Evolutionary conservation across 2,888 invertebrate species (phyloP).

Genomic region (Trissolcus japonicus): DNA sequence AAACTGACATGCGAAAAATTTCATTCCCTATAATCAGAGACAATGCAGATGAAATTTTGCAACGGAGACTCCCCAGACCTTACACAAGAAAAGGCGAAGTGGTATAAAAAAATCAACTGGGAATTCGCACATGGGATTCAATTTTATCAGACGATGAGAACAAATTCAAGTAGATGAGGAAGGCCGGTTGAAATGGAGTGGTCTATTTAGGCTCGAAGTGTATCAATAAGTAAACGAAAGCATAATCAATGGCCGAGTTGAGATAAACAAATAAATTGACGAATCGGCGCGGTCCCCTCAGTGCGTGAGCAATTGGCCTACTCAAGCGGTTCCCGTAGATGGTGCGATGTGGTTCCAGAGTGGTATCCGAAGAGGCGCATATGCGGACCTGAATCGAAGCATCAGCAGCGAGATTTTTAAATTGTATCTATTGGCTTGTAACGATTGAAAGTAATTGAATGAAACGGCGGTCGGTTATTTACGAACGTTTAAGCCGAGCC

Average conservation of each 20-base stretch:
- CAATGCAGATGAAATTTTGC: too few species aligned
- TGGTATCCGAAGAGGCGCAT: conserved; percentile 35
- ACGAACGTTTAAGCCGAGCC: conserved; percentile 76
- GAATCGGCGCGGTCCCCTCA: conserved; percentile 23
- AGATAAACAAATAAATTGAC: conserved; percentile 50
- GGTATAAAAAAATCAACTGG: too few species aligned
- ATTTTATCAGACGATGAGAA: too few species aligned
- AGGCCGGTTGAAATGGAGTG: too few species aligned
- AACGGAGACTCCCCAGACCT: too few species aligned
- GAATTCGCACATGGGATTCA: too few species aligned
- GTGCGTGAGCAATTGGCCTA: conserved; percentile 25
- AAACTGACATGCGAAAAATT: too few species aligned
- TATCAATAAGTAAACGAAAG: not conserved
- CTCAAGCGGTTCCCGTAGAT: conserved; percentile 20
- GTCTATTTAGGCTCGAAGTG: too few species aligned
- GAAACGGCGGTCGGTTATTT: conserved; percentile 76
- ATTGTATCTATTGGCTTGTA: conserved; percentile 76
- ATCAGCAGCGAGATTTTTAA: conserved; percentile 69
- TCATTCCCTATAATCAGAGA: too few species aligned
- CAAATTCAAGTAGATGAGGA: too few species aligned
- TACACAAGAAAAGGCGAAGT: too few species aligned
- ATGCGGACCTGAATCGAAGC: conserved; percentile 33
- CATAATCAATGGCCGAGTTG: not conserved
- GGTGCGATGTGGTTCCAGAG: conserved; percentile 12
- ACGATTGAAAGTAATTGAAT: conserved; percentile 77